A percentile compares a stretch with the other conserved stretches of the same genome.
phyloP scores from a whole-genome alignment of 2,113 vertebrate genomes.

The Tragulus kanchil region DNA sequence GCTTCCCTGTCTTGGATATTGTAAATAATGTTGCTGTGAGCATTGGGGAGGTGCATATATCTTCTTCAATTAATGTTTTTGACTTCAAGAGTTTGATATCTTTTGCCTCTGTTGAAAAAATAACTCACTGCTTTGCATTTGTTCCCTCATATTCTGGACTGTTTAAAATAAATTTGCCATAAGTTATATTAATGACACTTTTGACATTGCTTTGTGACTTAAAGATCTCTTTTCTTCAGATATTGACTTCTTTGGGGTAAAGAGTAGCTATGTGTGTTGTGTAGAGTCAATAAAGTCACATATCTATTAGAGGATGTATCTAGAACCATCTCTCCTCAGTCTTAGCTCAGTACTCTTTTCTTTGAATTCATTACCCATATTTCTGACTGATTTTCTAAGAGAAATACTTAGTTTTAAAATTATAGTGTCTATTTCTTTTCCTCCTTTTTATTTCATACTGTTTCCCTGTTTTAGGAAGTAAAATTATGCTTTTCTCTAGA shows the following conservation, averaged over 20 bases:
- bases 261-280: background rate
- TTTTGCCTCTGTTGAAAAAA: background rate
- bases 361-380: background rate
- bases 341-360: background rate
- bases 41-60: background rate
- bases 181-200: background rate
- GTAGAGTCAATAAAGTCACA: background rate
- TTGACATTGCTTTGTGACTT: background rate
- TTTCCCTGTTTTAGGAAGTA: background rate
- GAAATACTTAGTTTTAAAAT: background rate
- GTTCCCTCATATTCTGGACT: background rate
- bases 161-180: background rate
- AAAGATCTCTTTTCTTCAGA: background rate
- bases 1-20: background rate
- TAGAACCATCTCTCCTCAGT: background rate
- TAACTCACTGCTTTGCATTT: background rate
- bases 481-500: background rate
- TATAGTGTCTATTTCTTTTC: background rate
- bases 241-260: background rate
- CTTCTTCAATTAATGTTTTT: background rate
- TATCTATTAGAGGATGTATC: background rate
- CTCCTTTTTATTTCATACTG: background rate
- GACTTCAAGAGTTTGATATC: background rate
- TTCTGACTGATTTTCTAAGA: constrained; percentile 5
- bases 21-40: background rate